Base-by-base conservation (phyloP, 1,140 invertebrate genomes). In the Drosophila prosaltans region DNA sequence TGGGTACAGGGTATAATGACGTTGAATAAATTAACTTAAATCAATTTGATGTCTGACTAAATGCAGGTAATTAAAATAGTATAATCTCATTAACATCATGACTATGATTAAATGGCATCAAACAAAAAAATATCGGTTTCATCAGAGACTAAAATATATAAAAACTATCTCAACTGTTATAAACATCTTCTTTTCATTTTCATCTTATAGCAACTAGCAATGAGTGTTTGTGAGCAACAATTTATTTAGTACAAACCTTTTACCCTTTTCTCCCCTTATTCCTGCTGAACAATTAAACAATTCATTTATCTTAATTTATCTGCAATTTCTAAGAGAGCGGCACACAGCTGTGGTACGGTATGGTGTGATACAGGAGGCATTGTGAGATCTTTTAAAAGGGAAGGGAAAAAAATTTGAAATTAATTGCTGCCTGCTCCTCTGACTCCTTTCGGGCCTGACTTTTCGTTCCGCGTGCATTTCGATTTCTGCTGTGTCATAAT, bases 261-360 rank as follows among this genome's bases (percentile, higher is more conserved):
- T 10, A 26, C 45, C 45, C 45, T 26, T 51, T 51, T 51, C 32
- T 30, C 8, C 21, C 24, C 21, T 26, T 26, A 11, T 26, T 26
- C 45, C 9, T 9, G 21, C n/a, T 51, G 45, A 88, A 88, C 83
- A 83, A 77, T 86, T 86, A 88, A 86, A 86, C 83, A 88, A 86
- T 88, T 86, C 83, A 86, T 86, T 86, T 86, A 86, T 86, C 83
- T 86, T 86, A 86, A 86, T 86, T 86, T 86, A 83, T 83, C 80
- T 88, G 83, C 77, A 83, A 86, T 86, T 86, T 83, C 79, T 32
- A 63, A 76, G 61, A 41, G 40, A 65, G 69, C 58, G 69, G 51
- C 36, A 40, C 30, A 51, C 81, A 84, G 78, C 78, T 85, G 81
- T 43, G 40, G 8, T 40, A 1, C 8, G 10, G 8, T 48, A 11